phyloP scores from a whole-genome alignment of 92 coral and sea anemone genomes.

The Porites cylindrica region DNA sequence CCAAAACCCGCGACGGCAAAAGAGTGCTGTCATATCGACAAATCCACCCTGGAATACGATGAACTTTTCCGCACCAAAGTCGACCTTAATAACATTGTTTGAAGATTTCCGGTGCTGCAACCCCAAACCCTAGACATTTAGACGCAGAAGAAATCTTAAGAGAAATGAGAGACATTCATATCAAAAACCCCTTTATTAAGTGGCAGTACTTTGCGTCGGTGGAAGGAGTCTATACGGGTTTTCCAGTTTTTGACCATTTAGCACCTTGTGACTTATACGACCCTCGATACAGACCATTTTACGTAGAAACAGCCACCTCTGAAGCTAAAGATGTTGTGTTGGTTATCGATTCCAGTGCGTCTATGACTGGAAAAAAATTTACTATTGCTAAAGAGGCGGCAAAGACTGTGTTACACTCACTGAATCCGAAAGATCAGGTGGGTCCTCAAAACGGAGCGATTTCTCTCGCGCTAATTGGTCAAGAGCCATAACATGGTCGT shows the following conservation, averaged over 20 bases:
- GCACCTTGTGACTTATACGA: constrained; percentile 40
- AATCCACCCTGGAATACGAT: constrained; percentile 26
- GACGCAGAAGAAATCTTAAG: background rate
- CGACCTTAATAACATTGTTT: constrained; percentile 18
- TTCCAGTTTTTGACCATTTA: constrained; percentile 30
- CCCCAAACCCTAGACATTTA: constrained; percentile 30
- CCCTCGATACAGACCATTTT: constrained; percentile 65
- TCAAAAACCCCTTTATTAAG: constrained; percentile 41
- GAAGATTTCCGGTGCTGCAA: constrained; percentile 28
- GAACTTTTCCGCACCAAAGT: constrained; percentile 50
- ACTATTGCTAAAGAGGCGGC: background rate
- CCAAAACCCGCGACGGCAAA: background rate
- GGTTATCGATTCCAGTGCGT: constrained; percentile 42
- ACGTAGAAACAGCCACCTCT: background rate
- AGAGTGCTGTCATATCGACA: constrained; percentile 50
- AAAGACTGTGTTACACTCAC: constrained; percentile 52
- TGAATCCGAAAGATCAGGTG: constrained; percentile 74
- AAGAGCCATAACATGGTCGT: no score
- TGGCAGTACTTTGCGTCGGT: constrained; percentile 80
- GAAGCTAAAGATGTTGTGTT: no score
- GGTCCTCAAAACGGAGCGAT: background rate
- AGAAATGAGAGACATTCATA: constrained; percentile 45
- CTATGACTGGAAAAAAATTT: constrained; percentile 56
- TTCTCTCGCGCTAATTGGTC: no score
- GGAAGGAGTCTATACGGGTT: constrained; percentile 56